These are phyloP conservation scores for Sabellastarte sp. DNA, from an alignment of 2,888 invertebrate genomes.

Conservation along the genomic window DNA sequence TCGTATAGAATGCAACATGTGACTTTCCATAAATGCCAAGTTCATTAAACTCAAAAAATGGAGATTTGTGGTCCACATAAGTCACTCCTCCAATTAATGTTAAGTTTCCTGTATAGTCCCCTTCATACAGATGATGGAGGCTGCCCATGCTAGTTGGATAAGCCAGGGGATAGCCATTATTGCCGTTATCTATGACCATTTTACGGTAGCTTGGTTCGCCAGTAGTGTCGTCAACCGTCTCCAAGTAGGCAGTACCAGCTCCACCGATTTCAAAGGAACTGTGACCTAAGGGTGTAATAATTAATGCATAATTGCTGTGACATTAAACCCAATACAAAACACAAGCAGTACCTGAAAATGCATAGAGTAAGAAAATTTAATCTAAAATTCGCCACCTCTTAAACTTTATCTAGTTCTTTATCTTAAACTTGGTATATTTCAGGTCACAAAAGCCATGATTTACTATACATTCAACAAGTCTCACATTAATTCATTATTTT, in stretches of 20 bases:
- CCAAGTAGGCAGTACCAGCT: constrained; percentile 39
- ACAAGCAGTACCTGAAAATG: too few relatives aligned
- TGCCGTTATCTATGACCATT: constrained; percentile 36
- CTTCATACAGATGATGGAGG: constrained; percentile 34
- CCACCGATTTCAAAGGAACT: constrained; percentile 37
- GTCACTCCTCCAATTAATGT: constrained; percentile 37
- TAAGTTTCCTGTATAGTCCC: constrained; percentile 34
- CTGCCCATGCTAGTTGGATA: too few relatives aligned
- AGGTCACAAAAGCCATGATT: too few relatives aligned
- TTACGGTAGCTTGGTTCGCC: constrained; percentile 21
- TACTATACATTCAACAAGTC: too few relatives aligned
- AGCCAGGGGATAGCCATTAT: constrained; percentile 34
- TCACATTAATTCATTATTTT: too few relatives aligned
- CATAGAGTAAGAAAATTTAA: too few relatives aligned
- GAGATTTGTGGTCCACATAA: constrained; percentile 32
- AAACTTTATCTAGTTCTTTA: too few relatives aligned
- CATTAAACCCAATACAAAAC: too few relatives aligned
- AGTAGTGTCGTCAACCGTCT: constrained; percentile 18
- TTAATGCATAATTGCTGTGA: too few relatives aligned
- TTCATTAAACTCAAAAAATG: constrained; percentile 9
- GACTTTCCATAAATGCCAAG: constrained; percentile 38
- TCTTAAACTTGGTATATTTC: too few relatives aligned
- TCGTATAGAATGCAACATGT: constrained; percentile 39
- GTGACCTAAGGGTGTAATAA: too few relatives aligned
- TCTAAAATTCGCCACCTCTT: too few relatives aligned